Percentiles rank a stretch among this genome's conserved stretches.
Evolutionary conservation across 2,113 vertebrate species (phyloP).

Genomic region (Pica pica): DNA sequence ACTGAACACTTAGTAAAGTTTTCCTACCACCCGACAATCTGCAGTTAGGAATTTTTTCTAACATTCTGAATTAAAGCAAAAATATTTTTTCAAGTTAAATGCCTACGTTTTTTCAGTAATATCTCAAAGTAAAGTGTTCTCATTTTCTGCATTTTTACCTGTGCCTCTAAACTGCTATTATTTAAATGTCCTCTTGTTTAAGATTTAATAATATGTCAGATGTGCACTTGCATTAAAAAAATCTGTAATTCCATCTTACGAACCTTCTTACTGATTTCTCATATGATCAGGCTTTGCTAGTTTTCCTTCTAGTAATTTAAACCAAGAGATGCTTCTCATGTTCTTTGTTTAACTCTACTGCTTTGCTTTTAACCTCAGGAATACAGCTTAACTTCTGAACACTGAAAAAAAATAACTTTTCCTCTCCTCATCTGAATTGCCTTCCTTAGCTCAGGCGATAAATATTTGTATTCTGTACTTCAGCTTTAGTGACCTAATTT

Average conservation of each 20-base stretch:
- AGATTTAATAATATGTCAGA: not conserved
- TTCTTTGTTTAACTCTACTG: not conserved
- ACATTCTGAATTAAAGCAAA: not conserved
- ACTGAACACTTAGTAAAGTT: not conserved
- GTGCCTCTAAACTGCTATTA: not conserved
- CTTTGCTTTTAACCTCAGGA: not conserved
- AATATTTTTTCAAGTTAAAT: not conserved
- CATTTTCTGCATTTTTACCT: not conserved
- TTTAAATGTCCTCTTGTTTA: not conserved
- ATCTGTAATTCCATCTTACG: not conserved
- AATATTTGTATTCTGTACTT: constrained; percentile 53
- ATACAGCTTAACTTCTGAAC: not conserved
- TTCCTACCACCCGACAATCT: not conserved
- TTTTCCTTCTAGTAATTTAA: not conserved
- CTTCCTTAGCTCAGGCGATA: constrained; percentile 7
- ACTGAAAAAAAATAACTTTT: not conserved
- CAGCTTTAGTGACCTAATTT: constrained; percentile 66
- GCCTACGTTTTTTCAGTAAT: not conserved
- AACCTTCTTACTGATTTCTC: not conserved
- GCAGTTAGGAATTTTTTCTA: not conserved
- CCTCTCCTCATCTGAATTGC: not conserved
- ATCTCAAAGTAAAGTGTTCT: not conserved
- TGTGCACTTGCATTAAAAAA: not conserved
- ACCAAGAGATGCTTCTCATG: not conserved
- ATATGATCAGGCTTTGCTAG: not conserved